These are phyloP conservation scores for Megalopta genalis DNA, from an alignment of 1,140 invertebrate genomes.

Conservation along the genomic window DNA sequence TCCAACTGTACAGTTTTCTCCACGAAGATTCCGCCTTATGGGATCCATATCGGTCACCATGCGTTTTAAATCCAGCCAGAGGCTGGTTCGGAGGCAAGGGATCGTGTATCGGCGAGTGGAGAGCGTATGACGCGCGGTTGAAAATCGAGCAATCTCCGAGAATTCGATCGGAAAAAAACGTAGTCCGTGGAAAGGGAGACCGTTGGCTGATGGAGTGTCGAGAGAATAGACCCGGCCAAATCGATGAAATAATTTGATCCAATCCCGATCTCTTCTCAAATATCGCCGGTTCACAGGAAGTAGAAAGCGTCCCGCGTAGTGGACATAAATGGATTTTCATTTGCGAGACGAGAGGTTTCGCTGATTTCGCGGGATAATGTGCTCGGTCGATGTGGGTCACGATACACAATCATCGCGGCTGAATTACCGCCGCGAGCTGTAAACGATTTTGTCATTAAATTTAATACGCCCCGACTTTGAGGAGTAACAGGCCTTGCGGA, in stretches of 20 bases:
- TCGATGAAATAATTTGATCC: conserved; percentile 52
- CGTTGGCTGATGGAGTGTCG: conserved; percentile 14
- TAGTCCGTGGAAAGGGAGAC: conserved; percentile 36
- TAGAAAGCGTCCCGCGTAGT: neutral
- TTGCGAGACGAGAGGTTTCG: conserved; percentile 24
- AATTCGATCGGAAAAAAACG: conserved; percentile 55
- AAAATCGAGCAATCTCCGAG: conserved; percentile 49
- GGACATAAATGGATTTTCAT: conserved; percentile 41
- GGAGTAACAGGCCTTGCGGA: neutral
- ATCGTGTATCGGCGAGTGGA: neutral
- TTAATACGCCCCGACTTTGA: conserved; percentile 37
- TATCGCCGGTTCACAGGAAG: neutral
- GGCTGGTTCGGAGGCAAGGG: no score
- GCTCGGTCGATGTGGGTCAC: conserved; percentile 36
- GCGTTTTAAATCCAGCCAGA: neutral
- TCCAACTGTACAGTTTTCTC: no score
- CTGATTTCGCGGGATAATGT: conserved; percentile 55
- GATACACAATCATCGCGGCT: conserved; percentile 22
- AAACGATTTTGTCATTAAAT: conserved; percentile 46
- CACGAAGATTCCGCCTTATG: neutral
- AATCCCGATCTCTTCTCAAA: neutral
- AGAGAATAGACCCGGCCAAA: conserved; percentile 9
- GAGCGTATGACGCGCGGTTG: conserved; percentile 52
- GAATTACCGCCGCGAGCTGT: conserved; percentile 21
- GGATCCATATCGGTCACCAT: neutral